These are phyloP conservation scores for Otocyon megalotis DNA, from an alignment of 2,113 vertebrate genomes.

Conservation along the genomic window DNA sequence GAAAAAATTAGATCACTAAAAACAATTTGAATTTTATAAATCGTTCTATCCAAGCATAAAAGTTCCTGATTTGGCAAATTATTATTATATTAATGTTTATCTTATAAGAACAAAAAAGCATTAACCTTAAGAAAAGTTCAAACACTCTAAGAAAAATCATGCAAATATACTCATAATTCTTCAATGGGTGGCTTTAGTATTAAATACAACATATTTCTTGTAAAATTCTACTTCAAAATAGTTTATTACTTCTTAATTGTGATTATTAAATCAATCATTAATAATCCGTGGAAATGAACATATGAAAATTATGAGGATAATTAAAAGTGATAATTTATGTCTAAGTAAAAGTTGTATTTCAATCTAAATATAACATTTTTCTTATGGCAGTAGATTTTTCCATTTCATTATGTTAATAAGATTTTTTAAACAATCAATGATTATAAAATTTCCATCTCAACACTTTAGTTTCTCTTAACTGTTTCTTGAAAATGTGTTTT, in stretches of 20 bases:
- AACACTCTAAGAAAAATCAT: neutral
- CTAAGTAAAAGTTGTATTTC: neutral
- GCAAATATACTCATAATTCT: neutral
- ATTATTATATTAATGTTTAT: neutral
- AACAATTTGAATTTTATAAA: neutral
- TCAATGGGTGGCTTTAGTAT: neutral
- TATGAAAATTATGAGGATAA: neutral
- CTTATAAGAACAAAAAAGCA: neutral
- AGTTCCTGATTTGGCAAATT: neutral
- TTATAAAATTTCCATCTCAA: neutral
- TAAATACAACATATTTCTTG: neutral
- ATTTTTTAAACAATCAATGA: slow-evolving; percentile 13
- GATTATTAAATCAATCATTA: neutral
- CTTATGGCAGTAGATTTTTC: neutral
- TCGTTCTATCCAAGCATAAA: neutral
- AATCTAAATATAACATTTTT: neutral
- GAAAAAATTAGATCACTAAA: neutral
- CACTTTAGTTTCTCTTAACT: neutral
- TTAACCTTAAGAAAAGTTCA: neutral
- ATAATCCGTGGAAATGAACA: neutral
- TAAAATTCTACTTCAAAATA: neutral
- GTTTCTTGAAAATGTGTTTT: slow-evolving; percentile 23
- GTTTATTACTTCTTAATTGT: neutral
- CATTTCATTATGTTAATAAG: slow-evolving; percentile 10
- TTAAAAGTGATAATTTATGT: neutral